A percentile compares a stretch with the other conserved stretches of the same genome.
Evolutionary conservation across 2,888 invertebrate genomes (phyloP).

Genomic region (Nebria salina): DNA sequence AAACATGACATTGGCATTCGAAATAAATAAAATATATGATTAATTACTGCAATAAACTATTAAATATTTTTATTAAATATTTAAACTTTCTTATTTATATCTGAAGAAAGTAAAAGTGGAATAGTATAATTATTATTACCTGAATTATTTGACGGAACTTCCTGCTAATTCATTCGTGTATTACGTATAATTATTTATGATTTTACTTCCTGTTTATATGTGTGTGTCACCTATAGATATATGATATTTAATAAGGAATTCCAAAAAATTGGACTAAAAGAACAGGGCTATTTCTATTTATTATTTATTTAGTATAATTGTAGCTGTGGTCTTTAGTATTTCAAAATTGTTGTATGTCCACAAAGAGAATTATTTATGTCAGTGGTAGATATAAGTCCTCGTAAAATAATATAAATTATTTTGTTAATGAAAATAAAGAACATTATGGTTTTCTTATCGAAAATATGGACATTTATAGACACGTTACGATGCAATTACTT

Average conservation of each 20-base stretch:
- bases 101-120: constrained; percentile 34
- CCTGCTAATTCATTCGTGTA: constrained; percentile 30
- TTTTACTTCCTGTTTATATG: constrained; percentile 28
- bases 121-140: constrained; percentile 31
- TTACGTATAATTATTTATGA: constrained; percentile 20
- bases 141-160: constrained; percentile 39
- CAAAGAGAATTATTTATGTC: too few species aligned
- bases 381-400: too few species aligned
- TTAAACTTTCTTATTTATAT: constrained; percentile 14
- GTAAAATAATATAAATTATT: too few species aligned
- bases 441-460: too few species aligned
- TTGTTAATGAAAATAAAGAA: too few species aligned
- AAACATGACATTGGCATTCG: not conserved
- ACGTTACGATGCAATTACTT: too few species aligned
- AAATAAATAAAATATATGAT: not conserved
- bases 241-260: not conserved
- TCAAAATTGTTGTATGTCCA: not conserved
- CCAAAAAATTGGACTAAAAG: not conserved
- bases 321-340: not conserved
- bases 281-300: not conserved
- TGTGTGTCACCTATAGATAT: not conserved
- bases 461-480: too few species aligned
- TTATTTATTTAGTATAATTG: not conserved
- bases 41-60: not conserved
- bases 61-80: constrained; percentile 1